Evolutionary conservation across 2,888 invertebrate species (phyloP).

Genomic region (Opisthograptis luteolata): DNA sequence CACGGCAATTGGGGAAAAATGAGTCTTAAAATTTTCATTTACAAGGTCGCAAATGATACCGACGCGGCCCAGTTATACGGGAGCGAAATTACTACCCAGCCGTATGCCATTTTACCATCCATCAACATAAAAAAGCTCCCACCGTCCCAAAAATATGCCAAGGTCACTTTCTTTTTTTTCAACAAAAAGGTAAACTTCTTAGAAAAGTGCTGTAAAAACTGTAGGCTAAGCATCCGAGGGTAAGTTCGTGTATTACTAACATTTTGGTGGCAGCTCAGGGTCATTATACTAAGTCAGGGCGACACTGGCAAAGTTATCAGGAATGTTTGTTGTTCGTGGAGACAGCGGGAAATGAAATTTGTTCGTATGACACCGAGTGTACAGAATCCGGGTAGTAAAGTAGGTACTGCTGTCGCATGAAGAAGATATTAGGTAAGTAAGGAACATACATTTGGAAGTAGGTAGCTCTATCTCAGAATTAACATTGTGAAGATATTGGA

Average conservation of each 20-base stretch:
- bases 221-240: slow-evolving; percentile 12
- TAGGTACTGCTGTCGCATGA: slow-evolving; percentile 12
- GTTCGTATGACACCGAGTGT: slow-evolving; percentile 25
- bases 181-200: slow-evolving; percentile 27
- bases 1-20: slow-evolving; percentile 38
- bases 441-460: slow-evolving; percentile 9
- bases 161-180: slow-evolving; percentile 33
- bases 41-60: slow-evolving; percentile 39
- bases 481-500: neutral
- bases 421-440: slow-evolving; percentile 14
- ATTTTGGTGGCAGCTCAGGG: slow-evolving; percentile 14
- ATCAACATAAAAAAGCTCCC: slow-evolving; percentile 40
- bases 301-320: slow-evolving; percentile 17
- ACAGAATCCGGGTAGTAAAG: slow-evolving; percentile 14
- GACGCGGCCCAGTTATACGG: slow-evolving; percentile 30
- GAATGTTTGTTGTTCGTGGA: slow-evolving; percentile 31
- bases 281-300: slow-evolving; percentile 27
- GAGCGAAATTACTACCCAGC: slow-evolving; percentile 33
- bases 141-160: slow-evolving; percentile 30
- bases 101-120: slow-evolving; percentile 40
- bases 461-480: neutral
- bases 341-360: slow-evolving; percentile 31
- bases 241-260: slow-evolving; percentile 22
- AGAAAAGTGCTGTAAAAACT: slow-evolving; percentile 25
- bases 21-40: slow-evolving; percentile 42